These are phyloP conservation scores for Graptemys geographica DNA, from an alignment of 2,797 vertebrate genomes.

Conservation along the genomic window DNA sequence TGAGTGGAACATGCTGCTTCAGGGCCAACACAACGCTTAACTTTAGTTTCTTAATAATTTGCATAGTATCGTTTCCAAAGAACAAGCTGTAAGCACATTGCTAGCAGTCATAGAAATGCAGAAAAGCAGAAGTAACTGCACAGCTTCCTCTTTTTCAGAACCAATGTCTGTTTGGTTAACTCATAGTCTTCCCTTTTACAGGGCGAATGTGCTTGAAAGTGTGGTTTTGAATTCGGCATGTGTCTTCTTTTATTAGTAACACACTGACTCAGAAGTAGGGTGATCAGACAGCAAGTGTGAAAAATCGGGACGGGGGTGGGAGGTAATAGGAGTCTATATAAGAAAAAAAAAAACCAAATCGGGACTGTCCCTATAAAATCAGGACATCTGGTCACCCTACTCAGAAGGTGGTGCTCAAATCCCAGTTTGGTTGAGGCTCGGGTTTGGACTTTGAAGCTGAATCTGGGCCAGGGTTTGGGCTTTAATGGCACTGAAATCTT, in stretches of 20 bases:
- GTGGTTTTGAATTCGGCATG: background rate
- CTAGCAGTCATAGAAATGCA: background rate
- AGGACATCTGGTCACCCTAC: too few species aligned
- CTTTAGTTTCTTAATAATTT: background rate
- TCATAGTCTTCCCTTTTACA: slow-evolving; percentile 13
- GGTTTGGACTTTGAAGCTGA: background rate
- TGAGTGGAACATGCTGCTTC: background rate
- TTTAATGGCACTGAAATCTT: background rate
- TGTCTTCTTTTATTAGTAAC: background rate
- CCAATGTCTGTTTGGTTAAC: background rate
- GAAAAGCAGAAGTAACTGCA: slow-evolving; percentile 63
- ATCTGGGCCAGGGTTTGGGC: background rate
- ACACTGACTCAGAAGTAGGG: background rate
- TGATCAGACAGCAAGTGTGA: too few species aligned
- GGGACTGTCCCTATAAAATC: too few species aligned
- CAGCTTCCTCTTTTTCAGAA: slow-evolving; percentile 62
- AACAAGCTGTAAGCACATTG: background rate
- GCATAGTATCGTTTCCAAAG: background rate
- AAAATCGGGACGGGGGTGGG: too few species aligned
- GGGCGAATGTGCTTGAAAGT: background rate
- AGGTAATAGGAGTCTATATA: too few species aligned
- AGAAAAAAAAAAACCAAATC: too few species aligned
- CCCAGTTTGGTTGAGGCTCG: background rate
- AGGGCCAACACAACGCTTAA: background rate
- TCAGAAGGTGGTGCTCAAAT: background rate